These are phyloP conservation scores for Holacanthella duospinosa DNA, from an alignment of 2,888 invertebrate genomes.

Conservation along the genomic window DNA sequence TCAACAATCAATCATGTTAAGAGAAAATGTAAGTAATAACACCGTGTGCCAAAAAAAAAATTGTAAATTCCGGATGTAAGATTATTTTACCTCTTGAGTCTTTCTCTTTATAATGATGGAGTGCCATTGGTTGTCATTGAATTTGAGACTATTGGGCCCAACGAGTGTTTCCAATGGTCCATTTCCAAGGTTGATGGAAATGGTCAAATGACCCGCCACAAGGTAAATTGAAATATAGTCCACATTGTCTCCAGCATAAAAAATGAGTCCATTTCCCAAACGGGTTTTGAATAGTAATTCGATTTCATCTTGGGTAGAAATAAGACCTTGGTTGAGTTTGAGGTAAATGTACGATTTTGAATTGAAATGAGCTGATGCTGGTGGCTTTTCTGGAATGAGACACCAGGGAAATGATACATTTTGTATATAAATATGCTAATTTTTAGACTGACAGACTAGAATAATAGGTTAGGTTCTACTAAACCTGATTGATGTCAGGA, in stretches of 20 bases:
- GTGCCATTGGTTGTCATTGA: constrained; percentile 96
- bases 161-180: constrained; percentile 82
- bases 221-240: constrained; percentile 83
- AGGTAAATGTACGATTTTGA: not conserved
- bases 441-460: too few species aligned
- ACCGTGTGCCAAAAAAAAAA: too few species aligned
- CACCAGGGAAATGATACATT: not conserved
- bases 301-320: constrained; percentile 81
- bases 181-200: constrained; percentile 81
- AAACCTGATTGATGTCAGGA: not conserved
- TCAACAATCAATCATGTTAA: too few species aligned
- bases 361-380: constrained; percentile 4
- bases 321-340: constrained; percentile 43
- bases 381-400: constrained; percentile 3
- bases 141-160: constrained; percentile 73
- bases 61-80: too few species aligned
- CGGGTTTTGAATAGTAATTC: constrained; percentile 85
- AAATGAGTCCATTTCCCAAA: constrained; percentile 78
- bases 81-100: constrained; percentile 68
- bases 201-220: constrained; percentile 74
- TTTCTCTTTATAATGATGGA: constrained; percentile 77
- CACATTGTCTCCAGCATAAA: constrained; percentile 82
- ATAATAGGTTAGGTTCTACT: too few species aligned
- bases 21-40: too few species aligned
- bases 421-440: not conserved